Conservation (phyloP, 2,113 vertebrate genomes). For the Hiodon alosoides region DNA sequence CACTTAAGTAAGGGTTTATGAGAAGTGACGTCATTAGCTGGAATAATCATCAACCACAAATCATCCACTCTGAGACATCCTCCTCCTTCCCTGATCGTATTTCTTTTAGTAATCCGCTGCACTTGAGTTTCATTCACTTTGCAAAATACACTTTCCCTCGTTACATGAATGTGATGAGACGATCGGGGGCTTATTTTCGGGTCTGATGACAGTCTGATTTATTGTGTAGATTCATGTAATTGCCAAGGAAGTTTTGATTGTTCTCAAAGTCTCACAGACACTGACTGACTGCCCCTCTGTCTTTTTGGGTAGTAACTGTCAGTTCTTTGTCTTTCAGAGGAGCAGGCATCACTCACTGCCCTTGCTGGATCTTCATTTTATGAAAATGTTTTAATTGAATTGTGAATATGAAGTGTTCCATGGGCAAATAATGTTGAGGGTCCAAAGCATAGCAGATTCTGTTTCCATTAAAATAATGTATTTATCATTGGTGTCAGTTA, state of each 20-base stretch:
- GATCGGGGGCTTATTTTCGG: neutral
- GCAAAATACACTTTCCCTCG: conserved; percentile 10
- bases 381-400: no score
- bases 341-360: no score
- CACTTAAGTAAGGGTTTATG: neutral
- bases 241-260: no score
- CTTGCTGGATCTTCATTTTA: no score
- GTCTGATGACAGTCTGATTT: no score
- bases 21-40: neutral
- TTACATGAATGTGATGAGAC: neutral
- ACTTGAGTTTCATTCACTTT: conserved; percentile 19
- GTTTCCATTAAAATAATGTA: no score
- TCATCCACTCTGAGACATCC: neutral
- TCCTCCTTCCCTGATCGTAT: neutral
- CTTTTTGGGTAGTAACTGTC: neutral
- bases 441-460: no score
- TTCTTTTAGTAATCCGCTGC: neutral
- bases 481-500: no score
- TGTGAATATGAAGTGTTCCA: no score
- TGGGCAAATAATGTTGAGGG: no score
- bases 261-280: neutral
- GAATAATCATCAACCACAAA: neutral
- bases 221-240: no score
- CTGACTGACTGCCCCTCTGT: neutral
- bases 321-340: neutral